phyloP scores from a whole-genome alignment of 2,113 vertebrate genomes.

The Condylura cristata region DNA sequence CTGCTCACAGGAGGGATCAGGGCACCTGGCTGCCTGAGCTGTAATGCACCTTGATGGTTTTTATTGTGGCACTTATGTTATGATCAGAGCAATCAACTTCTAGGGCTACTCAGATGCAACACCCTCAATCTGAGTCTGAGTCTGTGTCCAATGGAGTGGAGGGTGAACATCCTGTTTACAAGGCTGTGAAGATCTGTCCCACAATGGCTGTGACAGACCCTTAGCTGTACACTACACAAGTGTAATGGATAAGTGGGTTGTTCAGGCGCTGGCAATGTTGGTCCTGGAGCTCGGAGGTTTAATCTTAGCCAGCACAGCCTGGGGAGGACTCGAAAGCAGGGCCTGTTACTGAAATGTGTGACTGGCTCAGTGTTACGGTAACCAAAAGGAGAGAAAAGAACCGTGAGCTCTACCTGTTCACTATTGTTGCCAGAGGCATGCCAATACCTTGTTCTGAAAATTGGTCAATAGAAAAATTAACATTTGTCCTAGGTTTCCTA shows the following conservation, averaged over 20 bases:
- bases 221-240: not conserved
- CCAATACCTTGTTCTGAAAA: not conserved
- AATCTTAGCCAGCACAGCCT: not conserved
- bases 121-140: not conserved
- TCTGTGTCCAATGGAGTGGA: not conserved
- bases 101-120: not conserved
- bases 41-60: not conserved
- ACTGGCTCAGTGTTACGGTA: not conserved
- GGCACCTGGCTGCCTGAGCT: not conserved
- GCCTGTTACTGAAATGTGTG: not conserved
- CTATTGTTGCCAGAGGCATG: not conserved
- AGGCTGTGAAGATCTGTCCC: not conserved
- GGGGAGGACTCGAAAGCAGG: not conserved
- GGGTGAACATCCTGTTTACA: not conserved
- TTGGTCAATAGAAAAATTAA: not conserved
- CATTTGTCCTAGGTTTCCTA: not conserved
- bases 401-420: not conserved
- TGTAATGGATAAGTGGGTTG: not conserved
- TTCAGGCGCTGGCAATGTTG: not conserved
- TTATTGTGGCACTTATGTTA: not conserved
- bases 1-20: accelerated
- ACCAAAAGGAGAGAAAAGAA: not conserved
- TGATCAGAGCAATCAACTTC: not conserved
- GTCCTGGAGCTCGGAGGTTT: not conserved
- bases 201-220: not conserved